Base-by-base conservation (phyloP, 1,140 invertebrate species). In the Drosophila burlai region DNA sequence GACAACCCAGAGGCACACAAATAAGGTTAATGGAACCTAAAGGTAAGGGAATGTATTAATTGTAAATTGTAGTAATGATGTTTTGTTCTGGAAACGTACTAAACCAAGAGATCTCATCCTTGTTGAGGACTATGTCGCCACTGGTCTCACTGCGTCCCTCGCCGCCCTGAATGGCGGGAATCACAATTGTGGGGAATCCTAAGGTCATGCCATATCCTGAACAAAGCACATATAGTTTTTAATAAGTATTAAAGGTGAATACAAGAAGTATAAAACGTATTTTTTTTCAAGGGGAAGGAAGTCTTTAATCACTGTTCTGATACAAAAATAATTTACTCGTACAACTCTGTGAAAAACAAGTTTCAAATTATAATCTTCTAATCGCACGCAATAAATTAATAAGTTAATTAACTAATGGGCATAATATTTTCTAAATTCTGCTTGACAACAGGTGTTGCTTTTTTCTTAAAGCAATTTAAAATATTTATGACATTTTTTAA, bases 21-120 rank as follows among this genome's bases (percentile, higher is more conserved):
- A 97, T 96, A 55, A 96, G 92, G 91, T 96, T 96, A 40, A 97
- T 95, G 24, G 96, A 97, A 93, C 96, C 96, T 97, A 13, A 24
- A 65, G 31, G 2, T 9, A 49, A 55, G 10, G 10, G 7, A 7
- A 46, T 26, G 4, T 3, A 15, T 61, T 34, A n/a, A 15, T 21
- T 24, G 31, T 21, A 26, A 4, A 38, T 11, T 10, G 16, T 3
- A 7, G 36, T 46, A 2, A 4, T 1, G 0, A 16, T 13, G 2
- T 42, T 24, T 1, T 18, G n/a, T 4, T 36, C 18, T 18, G 16
- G 5, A n/a, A 4, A 84, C 95, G 94, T 93, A 96, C 96, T 95
- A 79, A 97, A 96, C 96, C 96, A 97, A 40, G 96, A 96, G 54
- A 97, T 94, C 91, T 96, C 94, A 8, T 95, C 95, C 46, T 93